These are phyloP conservation scores for Poeciliopsis retropinna DNA, from an alignment of 2,113 vertebrate species.

Conservation along the genomic window DNA sequence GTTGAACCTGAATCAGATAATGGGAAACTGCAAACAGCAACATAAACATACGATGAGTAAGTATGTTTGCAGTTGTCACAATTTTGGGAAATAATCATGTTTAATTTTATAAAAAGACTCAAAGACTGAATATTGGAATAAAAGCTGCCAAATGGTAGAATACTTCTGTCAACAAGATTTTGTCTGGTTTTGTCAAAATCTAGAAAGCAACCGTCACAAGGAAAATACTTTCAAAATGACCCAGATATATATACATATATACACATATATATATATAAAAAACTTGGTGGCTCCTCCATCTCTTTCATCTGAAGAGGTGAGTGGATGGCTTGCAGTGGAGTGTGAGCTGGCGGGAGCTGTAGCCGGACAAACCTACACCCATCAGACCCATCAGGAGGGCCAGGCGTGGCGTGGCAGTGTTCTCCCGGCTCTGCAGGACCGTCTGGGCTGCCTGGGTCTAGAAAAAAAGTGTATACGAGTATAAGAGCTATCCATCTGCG, in stretches of 20 bases:
- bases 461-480: slow-evolving; percentile 40
- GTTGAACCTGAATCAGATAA: slow-evolving; percentile 38
- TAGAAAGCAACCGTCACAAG: neutral
- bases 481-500: neutral
- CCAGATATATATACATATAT: no score
- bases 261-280: neutral
- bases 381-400: slow-evolving; percentile 83
- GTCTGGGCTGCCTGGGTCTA: slow-evolving; percentile 84
- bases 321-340: slow-evolving; percentile 76
- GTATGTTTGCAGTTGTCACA: neutral
- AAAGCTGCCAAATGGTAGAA: slow-evolving; percentile 6
- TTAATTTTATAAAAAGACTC: neutral
- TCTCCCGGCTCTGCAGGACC: slow-evolving; percentile 67
- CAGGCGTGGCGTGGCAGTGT: slow-evolving; percentile 69
- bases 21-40: slow-evolving; percentile 22
- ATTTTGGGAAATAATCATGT: slow-evolving; percentile 17
- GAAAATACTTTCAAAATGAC: slow-evolving; percentile 9
- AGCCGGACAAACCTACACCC: slow-evolving; percentile 83
- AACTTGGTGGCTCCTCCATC: neutral
- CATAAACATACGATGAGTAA: neutral
- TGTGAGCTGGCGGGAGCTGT: slow-evolving; percentile 84
- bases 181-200: neutral
- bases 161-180: neutral
- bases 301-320: slow-evolving; percentile 70
- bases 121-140: neutral